Conservation (phyloP, 30 jellyfish, hydroid and myxozoan genomes). For the Pseudorhiza aurosa region DNA sequence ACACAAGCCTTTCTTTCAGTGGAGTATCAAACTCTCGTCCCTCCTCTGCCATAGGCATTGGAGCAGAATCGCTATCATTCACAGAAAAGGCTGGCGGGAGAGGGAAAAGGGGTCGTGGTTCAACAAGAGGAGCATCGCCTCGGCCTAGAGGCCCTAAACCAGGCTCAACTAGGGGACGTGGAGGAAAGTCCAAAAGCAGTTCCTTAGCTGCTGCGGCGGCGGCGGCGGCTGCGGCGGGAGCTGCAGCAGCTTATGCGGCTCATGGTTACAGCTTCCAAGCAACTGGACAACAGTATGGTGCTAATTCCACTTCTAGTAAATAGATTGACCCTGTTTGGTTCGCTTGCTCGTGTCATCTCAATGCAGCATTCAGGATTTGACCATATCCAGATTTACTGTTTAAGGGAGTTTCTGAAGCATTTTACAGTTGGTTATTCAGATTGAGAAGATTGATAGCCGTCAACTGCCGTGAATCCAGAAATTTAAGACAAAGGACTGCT, state of each 20-base stretch:
- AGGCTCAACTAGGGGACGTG: constrained; percentile 79
- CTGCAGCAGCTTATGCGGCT: constrained; percentile 99
- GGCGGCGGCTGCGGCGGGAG: constrained; percentile 98
- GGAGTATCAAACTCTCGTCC: constrained; percentile 65
- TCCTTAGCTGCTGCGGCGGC: constrained; percentile 98
- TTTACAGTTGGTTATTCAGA: too few species aligned
- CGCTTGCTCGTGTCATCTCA: too few species aligned
- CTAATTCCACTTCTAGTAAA: constrained; percentile 60
- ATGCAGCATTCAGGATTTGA: too few species aligned
- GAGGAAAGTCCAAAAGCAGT: constrained; percentile 81
- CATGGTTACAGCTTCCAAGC: constrained; percentile 95
- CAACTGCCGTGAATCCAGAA: too few species aligned
- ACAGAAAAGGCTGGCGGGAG: constrained; percentile 47
- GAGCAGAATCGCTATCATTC: constrained; percentile 41
- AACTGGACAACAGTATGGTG: constrained; percentile 52
- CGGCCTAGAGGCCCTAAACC: constrained; percentile 66
- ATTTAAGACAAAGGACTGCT: too few species aligned
- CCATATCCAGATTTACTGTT: too few species aligned
- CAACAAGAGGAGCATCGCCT: constrained; percentile 63
- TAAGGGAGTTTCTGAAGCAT: too few species aligned
- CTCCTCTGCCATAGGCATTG: constrained; percentile 70
- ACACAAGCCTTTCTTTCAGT: constrained; percentile 40
- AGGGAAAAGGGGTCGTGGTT: constrained; percentile 93
- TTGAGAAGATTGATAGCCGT: too few species aligned
- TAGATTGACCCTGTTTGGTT: not conserved